Evolutionary conservation across 2,888 invertebrate genomes (phyloP).

Genomic region (Xestia ashworthii): DNA sequence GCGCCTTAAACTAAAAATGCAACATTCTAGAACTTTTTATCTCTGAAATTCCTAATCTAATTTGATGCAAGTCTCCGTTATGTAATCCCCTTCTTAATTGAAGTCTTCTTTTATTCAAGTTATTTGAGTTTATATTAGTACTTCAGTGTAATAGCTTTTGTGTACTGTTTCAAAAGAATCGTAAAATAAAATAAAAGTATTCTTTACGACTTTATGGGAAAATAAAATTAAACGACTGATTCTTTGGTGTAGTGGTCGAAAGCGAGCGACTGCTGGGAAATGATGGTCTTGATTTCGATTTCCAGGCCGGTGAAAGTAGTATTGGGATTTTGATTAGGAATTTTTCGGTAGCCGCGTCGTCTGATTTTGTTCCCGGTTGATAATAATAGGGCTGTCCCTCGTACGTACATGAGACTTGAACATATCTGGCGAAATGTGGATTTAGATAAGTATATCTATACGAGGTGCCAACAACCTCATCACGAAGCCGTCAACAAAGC

Average conservation of each 20-base stretch:
- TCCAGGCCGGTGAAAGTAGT: background rate
- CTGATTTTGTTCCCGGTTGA: background rate
- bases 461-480: too few species aligned
- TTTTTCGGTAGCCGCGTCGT: background rate
- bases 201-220: slow-evolving; percentile 45
- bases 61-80: slow-evolving; percentile 46
- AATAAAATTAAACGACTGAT: slow-evolving; percentile 30
- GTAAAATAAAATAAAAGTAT: slow-evolving; percentile 52
- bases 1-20: slow-evolving; percentile 53
- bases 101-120: slow-evolving; percentile 41
- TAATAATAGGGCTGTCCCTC: background rate
- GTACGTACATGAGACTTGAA: background rate
- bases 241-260: background rate
- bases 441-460: too few species aligned
- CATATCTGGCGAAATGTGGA: background rate
- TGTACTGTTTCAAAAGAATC: slow-evolving; percentile 42
- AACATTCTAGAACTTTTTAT: slow-evolving; percentile 24
- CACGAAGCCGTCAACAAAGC: too few species aligned
- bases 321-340: background rate
- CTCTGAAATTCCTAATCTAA: slow-evolving; percentile 35
- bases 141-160: slow-evolving; percentile 48
- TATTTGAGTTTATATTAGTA: slow-evolving; percentile 54
- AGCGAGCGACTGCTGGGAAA: background rate
- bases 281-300: background rate
- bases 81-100: slow-evolving; percentile 46